Base-by-base conservation (phyloP, 2,113 vertebrate species). In the Tyrannus savana region DNA sequence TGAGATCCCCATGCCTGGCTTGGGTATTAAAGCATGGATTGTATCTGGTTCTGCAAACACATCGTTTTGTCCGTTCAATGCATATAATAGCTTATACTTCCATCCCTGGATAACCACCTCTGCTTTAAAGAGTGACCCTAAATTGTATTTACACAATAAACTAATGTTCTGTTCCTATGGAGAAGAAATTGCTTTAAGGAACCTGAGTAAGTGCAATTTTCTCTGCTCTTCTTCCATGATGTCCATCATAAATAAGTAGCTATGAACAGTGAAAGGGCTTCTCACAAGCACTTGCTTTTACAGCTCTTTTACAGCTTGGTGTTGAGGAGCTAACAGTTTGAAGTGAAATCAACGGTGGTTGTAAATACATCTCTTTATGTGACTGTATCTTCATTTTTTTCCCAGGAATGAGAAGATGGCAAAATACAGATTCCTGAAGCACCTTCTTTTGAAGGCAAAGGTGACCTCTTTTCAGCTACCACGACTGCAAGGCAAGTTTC, bases 121-220 rank as follows among this genome's bases (percentile, higher is more conserved):
- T 81, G 78, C 52, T 93, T 93, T 90, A 84, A 94, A 94, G 72
- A 78, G n/a, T 88, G 82, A 88, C 35, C 76, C 59, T 81, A 86
- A 92, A 86, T 74, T 84, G 72, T 94, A 49, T 95, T 97, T 96
- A 86, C 64, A 90, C 79, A 92, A 80, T 60, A 89, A 91, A 93
- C 78, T 93, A 78, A 71, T 37, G 53, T 71, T 80, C 24, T 0
- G 22, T 59, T 91, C 82, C 93, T 77, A 55, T 0, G 0, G 44
- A 23, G 14, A 37, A 73, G 92, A 79, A 39, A 59, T 28, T 73
- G 25, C 69, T 89, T n/a, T 44, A 33, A 71, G 75, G 75, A 93
- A 63, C 53, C 72, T 39, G 30, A 0, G 4, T 53, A 77, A 90
- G 37, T 71, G 82, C 28, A 71, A 63, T 93, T 90, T 96, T 91